phyloP scores from a whole-genome alignment of 2,797 vertebrate species.

The Karalla daura region DNA sequence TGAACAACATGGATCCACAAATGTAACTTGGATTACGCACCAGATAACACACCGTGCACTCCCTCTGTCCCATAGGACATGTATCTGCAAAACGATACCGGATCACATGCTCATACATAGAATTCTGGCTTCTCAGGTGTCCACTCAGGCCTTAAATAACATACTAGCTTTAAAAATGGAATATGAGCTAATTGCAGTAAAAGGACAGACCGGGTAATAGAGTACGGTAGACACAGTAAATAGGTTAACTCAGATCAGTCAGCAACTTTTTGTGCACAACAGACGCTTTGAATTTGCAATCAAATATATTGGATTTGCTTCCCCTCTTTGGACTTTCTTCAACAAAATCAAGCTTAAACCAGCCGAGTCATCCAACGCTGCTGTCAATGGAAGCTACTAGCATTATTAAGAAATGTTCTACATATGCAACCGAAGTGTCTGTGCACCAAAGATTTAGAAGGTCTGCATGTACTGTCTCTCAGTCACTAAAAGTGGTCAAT shows the following conservation, averaged over 20 bases:
- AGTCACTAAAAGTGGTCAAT: constrained; percentile 44
- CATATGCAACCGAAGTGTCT: too few relatives aligned
- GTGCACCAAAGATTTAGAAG: too few relatives aligned
- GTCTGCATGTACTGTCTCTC: constrained; percentile 21
- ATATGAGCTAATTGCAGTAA: constrained; percentile 79
- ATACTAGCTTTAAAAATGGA: constrained; percentile 76
- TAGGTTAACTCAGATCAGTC: constrained; percentile 39
- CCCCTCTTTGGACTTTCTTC: constrained; percentile 51
- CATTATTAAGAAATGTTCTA: not conserved
- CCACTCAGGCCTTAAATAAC: constrained; percentile 78
- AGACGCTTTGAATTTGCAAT: constrained; percentile 10
- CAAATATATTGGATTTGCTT: constrained; percentile 42
- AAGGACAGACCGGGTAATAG: constrained; percentile 47
- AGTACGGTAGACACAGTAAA: constrained; percentile 40
- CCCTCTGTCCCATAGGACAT: constrained; percentile 61
- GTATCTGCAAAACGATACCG: constrained; percentile 75
- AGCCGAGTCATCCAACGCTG: not conserved
- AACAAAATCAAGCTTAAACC: constrained; percentile 11
- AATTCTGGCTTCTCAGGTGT: constrained; percentile 79
- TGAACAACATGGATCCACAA: constrained; percentile 61
- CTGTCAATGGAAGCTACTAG: not conserved
- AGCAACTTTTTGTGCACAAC: constrained; percentile 1
- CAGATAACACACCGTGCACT: constrained; percentile 62
- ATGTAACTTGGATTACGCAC: constrained; percentile 68
- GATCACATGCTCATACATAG: constrained; percentile 79